A percentile compares a stretch with the other conserved stretches of the same genome.
These are phyloP conservation scores for Atta cephalotes DNA, from an alignment of 1,140 invertebrate species.

Conservation along the genomic window DNA sequence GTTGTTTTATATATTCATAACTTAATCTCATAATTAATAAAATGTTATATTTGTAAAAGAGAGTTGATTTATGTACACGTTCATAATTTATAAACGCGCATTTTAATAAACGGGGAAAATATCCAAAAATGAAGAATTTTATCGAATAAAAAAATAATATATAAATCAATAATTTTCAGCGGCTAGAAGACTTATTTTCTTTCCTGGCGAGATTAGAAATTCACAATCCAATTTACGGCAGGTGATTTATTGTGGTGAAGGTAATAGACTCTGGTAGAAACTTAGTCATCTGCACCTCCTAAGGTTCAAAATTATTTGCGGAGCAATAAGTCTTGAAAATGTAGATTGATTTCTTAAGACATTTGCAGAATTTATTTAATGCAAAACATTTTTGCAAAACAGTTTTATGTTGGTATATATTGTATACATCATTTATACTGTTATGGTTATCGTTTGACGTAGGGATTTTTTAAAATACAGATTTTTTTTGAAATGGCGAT, in stretches of 20 bases:
- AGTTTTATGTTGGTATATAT: too few relatives aligned
- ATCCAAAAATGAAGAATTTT: background rate
- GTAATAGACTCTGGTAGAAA: constrained; percentile 8
- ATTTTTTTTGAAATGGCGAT: too few relatives aligned
- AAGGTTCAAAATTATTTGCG: constrained; percentile 40
- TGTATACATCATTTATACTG: too few relatives aligned
- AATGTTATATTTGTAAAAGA: background rate
- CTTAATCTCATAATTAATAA: background rate
- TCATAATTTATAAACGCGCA: background rate
- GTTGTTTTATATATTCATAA: background rate
- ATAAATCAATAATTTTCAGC: constrained; percentile 15
- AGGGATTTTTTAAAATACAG: too few relatives aligned
- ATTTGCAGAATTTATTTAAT: background rate
- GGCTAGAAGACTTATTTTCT: background rate
- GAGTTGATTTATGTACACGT: background rate
- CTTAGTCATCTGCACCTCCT: background rate
- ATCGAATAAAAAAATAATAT: background rate
- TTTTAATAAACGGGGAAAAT: background rate
- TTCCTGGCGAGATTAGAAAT: constrained; percentile 39
- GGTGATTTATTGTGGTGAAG: constrained; percentile 51
- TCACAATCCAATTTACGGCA: constrained; percentile 58
- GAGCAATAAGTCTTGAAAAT: constrained; percentile 23
- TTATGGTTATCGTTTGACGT: too few relatives aligned
- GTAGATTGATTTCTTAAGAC: constrained; percentile 38
- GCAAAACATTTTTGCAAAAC: background rate